These are phyloP conservation scores for Trachops cirrhosus DNA, from an alignment of 2,797 vertebrate species.

Conservation along the genomic window DNA sequence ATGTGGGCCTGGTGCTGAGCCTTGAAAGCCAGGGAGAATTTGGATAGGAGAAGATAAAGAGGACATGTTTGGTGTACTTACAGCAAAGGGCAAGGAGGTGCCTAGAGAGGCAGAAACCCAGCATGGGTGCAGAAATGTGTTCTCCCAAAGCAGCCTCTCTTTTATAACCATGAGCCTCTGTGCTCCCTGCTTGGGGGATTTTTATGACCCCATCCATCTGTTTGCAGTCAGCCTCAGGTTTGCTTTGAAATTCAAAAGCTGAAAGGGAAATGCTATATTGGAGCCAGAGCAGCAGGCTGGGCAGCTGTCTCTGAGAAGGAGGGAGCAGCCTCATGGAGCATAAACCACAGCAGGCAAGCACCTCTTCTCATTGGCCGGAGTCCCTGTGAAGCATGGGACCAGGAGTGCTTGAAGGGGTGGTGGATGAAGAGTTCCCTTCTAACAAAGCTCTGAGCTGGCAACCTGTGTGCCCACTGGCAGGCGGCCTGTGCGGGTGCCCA, in stretches of 20 bases:
- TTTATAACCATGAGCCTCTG: constrained; percentile 16
- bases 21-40: not conserved
- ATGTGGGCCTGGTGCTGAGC: not conserved
- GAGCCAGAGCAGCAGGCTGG: constrained; percentile 54
- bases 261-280: constrained; percentile 70
- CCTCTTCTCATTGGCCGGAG: not conserved
- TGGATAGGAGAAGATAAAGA: not conserved
- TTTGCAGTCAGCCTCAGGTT: constrained; percentile 76
- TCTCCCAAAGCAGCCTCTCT: constrained; percentile 50
- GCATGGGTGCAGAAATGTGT: constrained; percentile 4
- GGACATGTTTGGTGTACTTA: not conserved
- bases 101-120: not conserved
- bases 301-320: constrained; percentile 51
- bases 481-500: accelerated
- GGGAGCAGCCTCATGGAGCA: not conserved
- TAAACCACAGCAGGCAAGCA: not conserved
- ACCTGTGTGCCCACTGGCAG: not conserved
- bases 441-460: not conserved
- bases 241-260: constrained; percentile 78
- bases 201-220: constrained; percentile 64
- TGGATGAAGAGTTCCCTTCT: not conserved
- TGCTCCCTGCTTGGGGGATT: constrained; percentile 59
- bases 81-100: not conserved
- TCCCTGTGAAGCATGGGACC: not conserved
- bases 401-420: not conserved